These are phyloP conservation scores for Cebuella pygmaea DNA, from an alignment of 2,797 vertebrate species.

Conservation along the genomic window DNA sequence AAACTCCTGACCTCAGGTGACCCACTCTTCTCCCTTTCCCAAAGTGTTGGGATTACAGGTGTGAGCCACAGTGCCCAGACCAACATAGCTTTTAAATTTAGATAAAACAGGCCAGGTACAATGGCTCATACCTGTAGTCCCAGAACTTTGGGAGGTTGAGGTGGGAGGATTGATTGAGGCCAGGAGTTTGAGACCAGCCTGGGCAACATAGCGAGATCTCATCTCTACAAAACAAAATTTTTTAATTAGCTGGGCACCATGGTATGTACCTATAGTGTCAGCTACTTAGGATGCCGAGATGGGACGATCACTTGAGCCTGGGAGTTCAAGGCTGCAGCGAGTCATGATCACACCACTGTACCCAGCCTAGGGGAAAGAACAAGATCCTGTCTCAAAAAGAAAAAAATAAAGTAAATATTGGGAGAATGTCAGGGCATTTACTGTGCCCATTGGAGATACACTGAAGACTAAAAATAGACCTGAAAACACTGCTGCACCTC, in stretches of 20 bases:
- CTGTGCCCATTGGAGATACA: background rate
- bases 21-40: background rate
- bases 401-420: background rate
- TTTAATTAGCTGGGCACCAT: background rate
- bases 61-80: background rate
- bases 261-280: background rate
- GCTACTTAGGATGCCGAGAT: background rate
- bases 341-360: background rate
- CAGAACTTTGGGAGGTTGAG: background rate
- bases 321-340: background rate
- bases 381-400: background rate
- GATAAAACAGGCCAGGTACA: background rate
- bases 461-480: background rate
- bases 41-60: background rate
- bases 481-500: background rate
- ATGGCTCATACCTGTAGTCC: background rate
- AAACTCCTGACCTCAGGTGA: background rate
- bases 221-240: background rate
- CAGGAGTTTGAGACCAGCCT: background rate
- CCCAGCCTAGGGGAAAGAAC: background rate
- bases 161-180: background rate
- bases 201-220: background rate
- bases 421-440: slow-evolving; percentile 10
- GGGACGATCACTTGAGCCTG: background rate
- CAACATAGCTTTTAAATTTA: background rate